These are phyloP conservation scores for Criorhina ranunculi DNA, from an alignment of 2,888 invertebrate genomes.

Conservation along the genomic window DNA sequence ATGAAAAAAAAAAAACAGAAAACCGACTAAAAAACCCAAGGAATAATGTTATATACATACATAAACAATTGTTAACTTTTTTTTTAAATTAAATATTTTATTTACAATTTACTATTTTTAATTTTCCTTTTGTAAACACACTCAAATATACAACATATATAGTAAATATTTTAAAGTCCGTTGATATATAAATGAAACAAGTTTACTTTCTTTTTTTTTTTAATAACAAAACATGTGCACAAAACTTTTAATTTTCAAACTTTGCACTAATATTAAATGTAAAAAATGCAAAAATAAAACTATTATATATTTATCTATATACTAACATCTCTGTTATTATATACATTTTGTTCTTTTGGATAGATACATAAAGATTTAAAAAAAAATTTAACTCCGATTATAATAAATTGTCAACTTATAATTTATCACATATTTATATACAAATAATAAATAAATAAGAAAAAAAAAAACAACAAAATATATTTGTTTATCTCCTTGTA, in stretches of 20 bases:
- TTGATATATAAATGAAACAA: constrained; percentile 37
- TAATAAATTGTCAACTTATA: constrained; percentile 36
- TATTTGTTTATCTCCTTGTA: constrained; percentile 58
- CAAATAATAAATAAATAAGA: constrained; percentile 1
- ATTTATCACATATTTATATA: constrained; percentile 35
- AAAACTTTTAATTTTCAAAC: constrained; percentile 34
- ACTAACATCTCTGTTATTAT: constrained; percentile 66
- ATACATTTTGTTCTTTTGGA: constrained; percentile 41
- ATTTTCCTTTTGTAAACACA: constrained; percentile 37
- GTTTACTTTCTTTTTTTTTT: neutral
- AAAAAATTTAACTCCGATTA: constrained; percentile 30
- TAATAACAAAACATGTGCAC: constrained; percentile 33
- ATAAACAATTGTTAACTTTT: constrained; percentile 52
- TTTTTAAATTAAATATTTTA: constrained; percentile 49
- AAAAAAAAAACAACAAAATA: constrained; percentile 8
- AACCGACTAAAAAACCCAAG: constrained; percentile 52
- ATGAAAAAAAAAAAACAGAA: constrained; percentile 29
- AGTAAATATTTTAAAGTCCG: constrained; percentile 35
- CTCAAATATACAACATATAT: constrained; percentile 30
- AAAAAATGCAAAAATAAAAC: constrained; percentile 31
- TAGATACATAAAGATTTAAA: constrained; percentile 13
- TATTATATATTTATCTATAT: constrained; percentile 53
- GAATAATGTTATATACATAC: constrained; percentile 47
- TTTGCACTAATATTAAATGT: constrained; percentile 39
- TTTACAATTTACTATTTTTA: constrained; percentile 45